Evolutionary conservation across 2,888 invertebrate genomes (phyloP).

Genomic region (Caenorhabditis sp.): DNA sequence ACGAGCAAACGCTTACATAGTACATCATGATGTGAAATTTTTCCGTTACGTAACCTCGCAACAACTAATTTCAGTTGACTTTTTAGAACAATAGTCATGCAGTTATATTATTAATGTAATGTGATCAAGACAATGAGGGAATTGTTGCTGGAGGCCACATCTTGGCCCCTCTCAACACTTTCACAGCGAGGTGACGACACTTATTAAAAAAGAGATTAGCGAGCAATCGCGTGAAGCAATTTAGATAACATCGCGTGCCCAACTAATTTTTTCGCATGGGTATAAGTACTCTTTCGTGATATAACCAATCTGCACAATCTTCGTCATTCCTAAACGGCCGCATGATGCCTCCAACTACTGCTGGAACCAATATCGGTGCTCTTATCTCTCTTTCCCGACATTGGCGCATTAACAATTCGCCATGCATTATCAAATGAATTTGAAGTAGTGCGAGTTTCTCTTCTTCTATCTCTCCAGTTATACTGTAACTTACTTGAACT

Average conservation of each 20-base stretch:
- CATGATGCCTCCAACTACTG: neutral
- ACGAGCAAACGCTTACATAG: too few species aligned
- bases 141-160: conserved; percentile 25
- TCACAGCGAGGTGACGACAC: conserved; percentile 31
- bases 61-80: neutral
- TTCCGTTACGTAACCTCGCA: too few species aligned
- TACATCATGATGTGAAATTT: too few species aligned
- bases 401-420: conserved; percentile 52
- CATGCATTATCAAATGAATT: conserved; percentile 63
- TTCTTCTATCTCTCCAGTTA: conserved; percentile 4
- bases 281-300: conserved; percentile 61
- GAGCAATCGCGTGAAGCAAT: conserved; percentile 65
- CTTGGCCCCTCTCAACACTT: conserved; percentile 16
- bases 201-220: conserved; percentile 49
- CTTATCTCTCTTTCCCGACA: conserved; percentile 1
- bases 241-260: conserved; percentile 67
- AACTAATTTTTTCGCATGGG: conserved; percentile 44
- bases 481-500: conserved; percentile 79
- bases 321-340: conserved; percentile 43
- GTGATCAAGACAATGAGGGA: conserved; percentile 30
- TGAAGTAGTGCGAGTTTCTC: conserved; percentile 4
- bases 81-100: conserved; percentile 18
- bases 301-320: conserved; percentile 52
- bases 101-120: conserved; percentile 24
- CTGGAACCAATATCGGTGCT: conserved; percentile 26